Base-by-base conservation (phyloP, 2,113 vertebrate genomes). In the Pao palembangensis region DNA sequence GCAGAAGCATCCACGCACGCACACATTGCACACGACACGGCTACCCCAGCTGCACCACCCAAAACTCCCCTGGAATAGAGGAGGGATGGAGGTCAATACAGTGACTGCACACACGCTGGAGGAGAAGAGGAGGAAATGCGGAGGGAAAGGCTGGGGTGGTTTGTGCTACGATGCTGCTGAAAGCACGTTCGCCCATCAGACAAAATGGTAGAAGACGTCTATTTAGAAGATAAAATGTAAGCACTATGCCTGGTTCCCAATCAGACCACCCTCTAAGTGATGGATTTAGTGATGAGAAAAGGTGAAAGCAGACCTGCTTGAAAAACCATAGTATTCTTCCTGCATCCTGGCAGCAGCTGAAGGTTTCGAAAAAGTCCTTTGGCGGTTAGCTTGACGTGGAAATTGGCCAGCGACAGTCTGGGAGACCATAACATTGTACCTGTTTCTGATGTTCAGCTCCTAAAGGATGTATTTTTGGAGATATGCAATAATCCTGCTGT, bases 301-400 rank as follows among this genome's bases (percentile, higher is more conserved):
- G 51, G 57, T 2, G 11, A 41, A 61, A 76, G 82, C 94, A 87
- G 82, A 98, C 95, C 96, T 98, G 94, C 80, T 52, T 93, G 94
- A 84, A 98, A 96, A 64, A 94, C 91, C 76, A 96, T 83, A 0
- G 92, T 85, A 87, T 89, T 93, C 67, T 93, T 96, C 86, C 90
- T 88, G 88, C 93, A 94, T 73, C 93, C 93, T 0, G 94, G 87
- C 66, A 94, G 91, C 11, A 93, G 91, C 44, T 93, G 93, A 0
- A 95, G 91, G 55, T 94, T 98, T 68, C 92, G 88, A 51, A 98
- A 93, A 78, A 98, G 75, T 13, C 96, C 95, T 70, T 96, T 98
- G 11, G 94, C 93, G 0, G 96, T 97, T 78, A 98, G 92, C 67
- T 91, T 93, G 59, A 98, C 88, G 1, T 91, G 96, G 90, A 98